phyloP scores from a whole-genome alignment of 2,888 invertebrate species.

The Listrodromus nycthemerus region DNA sequence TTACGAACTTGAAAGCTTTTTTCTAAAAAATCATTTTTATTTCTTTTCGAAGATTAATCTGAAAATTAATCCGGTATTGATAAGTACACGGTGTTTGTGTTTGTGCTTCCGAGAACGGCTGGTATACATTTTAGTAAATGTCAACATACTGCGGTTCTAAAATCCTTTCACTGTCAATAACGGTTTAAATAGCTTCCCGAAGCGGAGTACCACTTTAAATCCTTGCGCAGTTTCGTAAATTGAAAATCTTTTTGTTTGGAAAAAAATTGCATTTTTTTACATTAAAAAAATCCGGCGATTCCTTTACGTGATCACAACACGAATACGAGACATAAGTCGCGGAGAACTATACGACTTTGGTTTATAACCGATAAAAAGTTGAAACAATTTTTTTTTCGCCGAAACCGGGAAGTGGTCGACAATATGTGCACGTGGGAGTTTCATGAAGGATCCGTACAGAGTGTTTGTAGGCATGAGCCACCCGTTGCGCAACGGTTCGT shows the following conservation, averaged over 20 bases:
- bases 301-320: background rate
- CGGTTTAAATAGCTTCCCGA: background rate
- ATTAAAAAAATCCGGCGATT: background rate
- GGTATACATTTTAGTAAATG: background rate
- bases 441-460: background rate
- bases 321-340: background rate
- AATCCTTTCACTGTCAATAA: background rate
- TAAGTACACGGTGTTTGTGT: background rate
- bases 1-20: too few relatives aligned
- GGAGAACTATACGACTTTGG: too few relatives aligned
- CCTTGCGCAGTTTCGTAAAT: too few relatives aligned
- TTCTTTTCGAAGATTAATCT: too few relatives aligned
- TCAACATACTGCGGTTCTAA: background rate
- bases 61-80: background rate
- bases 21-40: too few relatives aligned
- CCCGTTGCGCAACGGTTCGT: background rate
- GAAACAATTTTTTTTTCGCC: background rate
- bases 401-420: constrained; percentile 1
- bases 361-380: background rate
- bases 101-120: background rate
- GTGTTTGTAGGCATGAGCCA: background rate
- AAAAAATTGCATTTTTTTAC: background rate
- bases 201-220: background rate
- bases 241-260: background rate
- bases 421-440: constrained; percentile 10